Percentiles rank a stretch among this genome's conserved stretches.
phyloP scores from a whole-genome alignment of 2,797 vertebrate genomes.

The Pseudotriccus pelzelni region DNA sequence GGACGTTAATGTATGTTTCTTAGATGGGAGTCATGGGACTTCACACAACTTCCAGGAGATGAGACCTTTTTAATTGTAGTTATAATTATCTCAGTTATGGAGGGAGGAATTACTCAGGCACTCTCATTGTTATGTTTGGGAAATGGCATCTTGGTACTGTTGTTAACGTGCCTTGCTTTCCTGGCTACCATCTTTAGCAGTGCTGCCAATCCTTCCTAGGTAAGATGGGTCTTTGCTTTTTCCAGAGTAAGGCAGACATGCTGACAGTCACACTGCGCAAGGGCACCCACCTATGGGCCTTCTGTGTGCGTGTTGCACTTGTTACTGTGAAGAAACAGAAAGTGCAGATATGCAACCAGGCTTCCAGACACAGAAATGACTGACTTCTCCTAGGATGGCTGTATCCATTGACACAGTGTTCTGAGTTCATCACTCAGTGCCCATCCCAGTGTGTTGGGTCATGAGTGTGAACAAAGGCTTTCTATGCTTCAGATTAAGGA shows the following conservation, averaged over 20 bases:
- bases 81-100: background rate
- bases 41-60: background rate
- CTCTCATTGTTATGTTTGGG: background rate
- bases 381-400: background rate
- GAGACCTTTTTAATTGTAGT: background rate
- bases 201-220: background rate
- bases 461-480: background rate
- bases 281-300: rapidly evolving
- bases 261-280: rapidly evolving
- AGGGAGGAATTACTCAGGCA: background rate
- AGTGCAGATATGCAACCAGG: background rate
- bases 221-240: background rate
- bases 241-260: background rate
- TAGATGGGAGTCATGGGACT: background rate
- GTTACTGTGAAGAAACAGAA: background rate
- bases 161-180: background rate
- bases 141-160: background rate
- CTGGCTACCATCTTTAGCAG: background rate
- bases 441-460: background rate
- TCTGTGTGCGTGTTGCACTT: background rate
- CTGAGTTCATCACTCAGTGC: background rate
- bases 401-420: background rate
- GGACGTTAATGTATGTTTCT: background rate
- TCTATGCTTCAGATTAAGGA: background rate
- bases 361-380: background rate